Evolutionary conservation across 2,797 vertebrate genomes (phyloP), one percentile per base, ranked within the genome.

Genomic region (Liasis olivaceus): DNA sequence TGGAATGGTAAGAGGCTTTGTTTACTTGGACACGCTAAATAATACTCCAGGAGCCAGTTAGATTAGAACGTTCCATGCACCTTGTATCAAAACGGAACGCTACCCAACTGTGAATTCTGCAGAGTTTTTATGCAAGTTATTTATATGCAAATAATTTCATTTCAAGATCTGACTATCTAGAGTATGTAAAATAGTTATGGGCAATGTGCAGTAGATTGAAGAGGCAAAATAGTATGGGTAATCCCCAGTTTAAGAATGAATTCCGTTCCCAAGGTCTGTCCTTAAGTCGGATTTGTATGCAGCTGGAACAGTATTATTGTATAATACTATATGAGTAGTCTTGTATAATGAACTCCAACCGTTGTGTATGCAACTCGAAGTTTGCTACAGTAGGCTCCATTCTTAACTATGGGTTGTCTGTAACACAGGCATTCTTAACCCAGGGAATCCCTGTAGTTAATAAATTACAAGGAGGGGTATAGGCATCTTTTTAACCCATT

Each of bases 1-100:
- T 94, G 98, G 99, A 94, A 98, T 98, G 97, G 99, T 99, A 97
- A 98, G 99, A 97, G 26, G 9, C 2, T 58, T 56, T 1, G 1
- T 88, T 42, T 63, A 12, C 20, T 81, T 93, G 91, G 91, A 66
- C 14, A 51, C 0, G 5, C 4, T 3, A 3, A 42, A 22, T 31
- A 12, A 12, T 31, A 31, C 14, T n/a, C 11, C 60, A 36, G 20
- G 28, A 64, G 20, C 20, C 47, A 17, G 14, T 89, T 47, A 28
- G n/a, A 28, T 17, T n/a, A 42, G 6, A 63, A 51, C 1, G 12
- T 11, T 63, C 17, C 3, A 2, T 36, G 72, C 4, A 7, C 20
- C 28, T 15, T 66, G 5, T 56, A 31, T 91, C 17, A 31, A 77
- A 90, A 24, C 31, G 12, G 62, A 56, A 59, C 54, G 36, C 11